phyloP scores from a whole-genome alignment of 1,140 invertebrate genomes.

The Ceratitis capitata region DNA sequence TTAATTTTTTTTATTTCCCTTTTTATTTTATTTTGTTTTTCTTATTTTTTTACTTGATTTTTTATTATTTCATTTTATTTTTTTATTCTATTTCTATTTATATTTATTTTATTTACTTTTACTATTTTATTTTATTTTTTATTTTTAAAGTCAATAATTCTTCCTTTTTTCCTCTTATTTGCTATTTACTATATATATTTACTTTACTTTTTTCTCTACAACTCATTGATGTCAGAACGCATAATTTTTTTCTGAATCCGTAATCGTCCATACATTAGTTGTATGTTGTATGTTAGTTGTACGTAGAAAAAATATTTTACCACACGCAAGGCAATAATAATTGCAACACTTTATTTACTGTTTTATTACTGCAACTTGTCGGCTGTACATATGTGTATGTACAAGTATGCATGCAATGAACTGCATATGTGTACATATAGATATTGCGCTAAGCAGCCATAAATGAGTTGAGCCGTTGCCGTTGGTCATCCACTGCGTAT shows the following conservation, averaged over 20 bases:
- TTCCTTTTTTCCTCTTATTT: background rate
- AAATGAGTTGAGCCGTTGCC: background rate
- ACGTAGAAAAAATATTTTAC: constrained; percentile 4
- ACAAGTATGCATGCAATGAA: background rate
- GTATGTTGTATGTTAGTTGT: too few relatives aligned
- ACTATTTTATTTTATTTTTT: too few relatives aligned
- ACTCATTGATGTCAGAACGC: background rate
- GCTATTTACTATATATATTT: background rate
- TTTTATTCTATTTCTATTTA: too few relatives aligned
- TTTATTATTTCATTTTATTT: background rate
- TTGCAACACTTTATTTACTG: background rate
- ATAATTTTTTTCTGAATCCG: background rate
- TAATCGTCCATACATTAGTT: background rate
- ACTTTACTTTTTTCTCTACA: background rate
- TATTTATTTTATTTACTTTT: too few relatives aligned
- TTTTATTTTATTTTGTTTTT: too few relatives aligned
- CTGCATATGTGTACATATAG: background rate
- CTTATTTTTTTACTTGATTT: background rate
- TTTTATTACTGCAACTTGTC: background rate
- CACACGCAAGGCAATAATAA: background rate
- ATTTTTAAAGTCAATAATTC: too few relatives aligned
- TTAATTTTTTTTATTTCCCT: too few relatives aligned
- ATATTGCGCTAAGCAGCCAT: background rate
- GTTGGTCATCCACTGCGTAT: background rate
- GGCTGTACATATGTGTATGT: background rate